phyloP scores from a whole-genome alignment of 2,888 invertebrate genomes.

The Drosophila helvetica region DNA sequence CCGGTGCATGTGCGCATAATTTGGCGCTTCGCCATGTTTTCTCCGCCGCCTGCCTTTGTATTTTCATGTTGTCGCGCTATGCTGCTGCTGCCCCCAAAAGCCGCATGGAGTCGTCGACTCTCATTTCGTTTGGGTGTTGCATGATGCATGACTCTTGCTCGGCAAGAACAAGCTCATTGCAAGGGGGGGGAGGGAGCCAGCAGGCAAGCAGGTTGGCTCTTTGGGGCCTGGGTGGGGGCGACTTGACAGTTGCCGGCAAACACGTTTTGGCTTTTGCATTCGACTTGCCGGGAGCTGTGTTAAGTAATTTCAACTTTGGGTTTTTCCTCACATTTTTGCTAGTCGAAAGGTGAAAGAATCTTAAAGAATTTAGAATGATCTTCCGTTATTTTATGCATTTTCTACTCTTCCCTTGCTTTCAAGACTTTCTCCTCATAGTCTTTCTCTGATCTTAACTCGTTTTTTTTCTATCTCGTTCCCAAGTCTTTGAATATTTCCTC shows the following conservation, averaged over 20 bases:
- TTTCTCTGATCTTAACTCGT: too few relatives aligned
- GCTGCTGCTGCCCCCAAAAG: constrained; percentile 16
- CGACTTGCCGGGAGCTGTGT: constrained; percentile 32
- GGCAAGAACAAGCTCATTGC: constrained; percentile 30
- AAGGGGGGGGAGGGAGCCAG: neutral
- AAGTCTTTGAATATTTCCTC: neutral
- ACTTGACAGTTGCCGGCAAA: constrained; percentile 62
- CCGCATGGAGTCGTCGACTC: constrained; percentile 20
- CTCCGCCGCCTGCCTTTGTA: constrained; percentile 43
- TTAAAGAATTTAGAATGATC: neutral
- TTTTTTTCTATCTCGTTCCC: too few relatives aligned
- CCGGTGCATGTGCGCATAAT: constrained; percentile 75
- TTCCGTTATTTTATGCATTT: neutral
- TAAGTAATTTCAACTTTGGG: constrained; percentile 47
- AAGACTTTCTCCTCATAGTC: too few relatives aligned
- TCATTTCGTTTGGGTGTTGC: constrained; percentile 60
- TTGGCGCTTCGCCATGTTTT: constrained; percentile 82
- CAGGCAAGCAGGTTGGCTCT: neutral
- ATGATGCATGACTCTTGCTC: constrained; percentile 58
- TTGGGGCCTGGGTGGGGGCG: neutral
- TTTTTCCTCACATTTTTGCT: constrained; percentile 1
- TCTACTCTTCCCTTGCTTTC: neutral
- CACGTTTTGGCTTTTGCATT: constrained; percentile 53
- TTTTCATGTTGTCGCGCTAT: constrained; percentile 11
- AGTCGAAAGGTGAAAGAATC: neutral